Evolutionary conservation across 2,113 vertebrate species (phyloP), one percentile per base, ranked within the genome.

Genomic region (Ochotona curzoniae): DNA sequence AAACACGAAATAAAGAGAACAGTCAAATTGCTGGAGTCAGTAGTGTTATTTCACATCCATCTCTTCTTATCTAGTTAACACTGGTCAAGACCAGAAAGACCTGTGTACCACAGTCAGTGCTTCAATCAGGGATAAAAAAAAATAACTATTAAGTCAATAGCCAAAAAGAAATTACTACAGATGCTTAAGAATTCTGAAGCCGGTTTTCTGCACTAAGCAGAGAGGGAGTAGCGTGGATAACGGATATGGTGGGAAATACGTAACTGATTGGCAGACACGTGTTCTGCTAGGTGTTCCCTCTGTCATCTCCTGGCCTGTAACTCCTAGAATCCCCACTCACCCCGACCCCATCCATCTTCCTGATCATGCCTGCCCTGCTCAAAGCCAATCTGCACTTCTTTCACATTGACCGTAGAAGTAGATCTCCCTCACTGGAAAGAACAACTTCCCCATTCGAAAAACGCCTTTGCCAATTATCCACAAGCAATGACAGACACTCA

Each of bases 171-270:
- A 6, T 64, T 76, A 73, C 8, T 64, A 49, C 23, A 26, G 17
- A 20, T 35, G 51, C 61, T 61, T 81, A 88, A 76, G 87, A 91
- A 83, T 2, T 60, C 23, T 1, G 44, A 91, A 91, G 47, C 44
- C 23, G 32, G 0, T 89, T 91, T 94, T 79, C 94, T 96, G 93
- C 66, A 84, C 90, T 89, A 35, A 51, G 35, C 21, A 84, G 92
- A 87, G 87, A 95, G 91, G 90, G 47, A 64, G 26, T 13, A 49
- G 84, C 57, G 7, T 13, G 63, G 82, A 80, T 66, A 76, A 91
- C 79, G 49, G 38, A 94, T 80, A 88, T 20, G 21, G 18, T 88
- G 88, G 84, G 51, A 95, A 91, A 95, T n/a, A 84, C 1, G 11
- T 57, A 66, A 76, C 0, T 61, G 73, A 71, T 60, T 23, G 25